Conservation (phyloP, 2,113 vertebrate species). For the Serilophus lunatus region DNA sequence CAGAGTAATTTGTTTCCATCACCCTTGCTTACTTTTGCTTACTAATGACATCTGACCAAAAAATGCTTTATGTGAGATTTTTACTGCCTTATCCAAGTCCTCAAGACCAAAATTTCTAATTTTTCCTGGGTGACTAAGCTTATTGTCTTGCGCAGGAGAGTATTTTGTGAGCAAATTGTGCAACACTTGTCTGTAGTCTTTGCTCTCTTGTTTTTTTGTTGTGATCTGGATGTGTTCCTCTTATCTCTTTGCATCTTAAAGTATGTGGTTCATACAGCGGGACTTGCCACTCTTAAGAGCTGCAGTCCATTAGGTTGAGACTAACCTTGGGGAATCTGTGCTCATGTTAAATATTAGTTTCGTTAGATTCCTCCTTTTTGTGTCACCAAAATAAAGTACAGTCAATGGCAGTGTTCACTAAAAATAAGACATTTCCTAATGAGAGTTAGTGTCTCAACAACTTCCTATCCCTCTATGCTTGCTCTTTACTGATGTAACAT, state of each 20-base stretch:
- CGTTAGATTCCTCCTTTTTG: not conserved
- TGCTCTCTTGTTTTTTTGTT: not conserved
- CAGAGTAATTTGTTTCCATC: not conserved
- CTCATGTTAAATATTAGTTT: not conserved
- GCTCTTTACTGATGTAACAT: not conserved
- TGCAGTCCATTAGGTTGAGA: not conserved
- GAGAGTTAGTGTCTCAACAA: not conserved
- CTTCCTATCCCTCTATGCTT: not conserved
- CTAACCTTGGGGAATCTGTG: not conserved
- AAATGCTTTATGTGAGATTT: not conserved
- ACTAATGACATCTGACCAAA: not conserved
- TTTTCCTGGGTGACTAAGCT: not conserved
- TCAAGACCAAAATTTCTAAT: not conserved
- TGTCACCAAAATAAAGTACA: not conserved
- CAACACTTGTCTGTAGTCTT: not conserved
- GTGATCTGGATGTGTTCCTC: not conserved
- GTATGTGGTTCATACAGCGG: not conserved
- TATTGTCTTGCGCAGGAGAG: not conserved
- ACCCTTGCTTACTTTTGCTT: not conserved
- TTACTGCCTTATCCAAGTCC: not conserved
- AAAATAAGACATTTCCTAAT: not conserved
- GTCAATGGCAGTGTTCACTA: not conserved
- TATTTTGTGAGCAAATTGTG: not conserved
- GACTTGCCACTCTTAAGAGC: not conserved
- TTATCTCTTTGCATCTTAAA: not conserved